phyloP scores from a whole-genome alignment of 2,797 vertebrate genomes.

The Syndactyla subalaris region DNA sequence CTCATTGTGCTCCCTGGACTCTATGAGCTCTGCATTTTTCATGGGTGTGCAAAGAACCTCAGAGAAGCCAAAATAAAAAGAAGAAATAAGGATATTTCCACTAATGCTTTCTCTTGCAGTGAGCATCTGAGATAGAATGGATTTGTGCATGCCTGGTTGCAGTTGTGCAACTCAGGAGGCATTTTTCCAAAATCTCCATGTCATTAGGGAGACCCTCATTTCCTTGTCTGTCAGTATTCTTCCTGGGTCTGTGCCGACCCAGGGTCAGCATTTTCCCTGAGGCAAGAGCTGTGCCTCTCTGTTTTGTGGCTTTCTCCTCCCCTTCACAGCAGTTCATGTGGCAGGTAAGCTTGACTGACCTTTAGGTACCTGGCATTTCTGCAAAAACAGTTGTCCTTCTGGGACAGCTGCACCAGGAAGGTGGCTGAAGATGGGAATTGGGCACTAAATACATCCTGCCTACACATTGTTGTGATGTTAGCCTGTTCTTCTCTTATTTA shows the following conservation, averaged over 20 bases:
- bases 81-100: neutral
- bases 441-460: neutral
- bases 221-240: neutral
- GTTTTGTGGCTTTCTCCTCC: neutral
- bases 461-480: neutral
- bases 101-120: neutral
- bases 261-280: neutral
- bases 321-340: rapidly evolving
- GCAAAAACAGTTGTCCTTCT: neutral
- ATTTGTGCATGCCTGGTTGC: neutral
- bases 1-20: neutral
- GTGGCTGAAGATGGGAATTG: neutral
- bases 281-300: neutral
- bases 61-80: neutral
- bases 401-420: neutral
- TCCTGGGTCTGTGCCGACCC: neutral
- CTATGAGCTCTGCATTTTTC: neutral
- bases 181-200: neutral
- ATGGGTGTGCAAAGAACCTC: neutral
- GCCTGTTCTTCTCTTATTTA: neutral
- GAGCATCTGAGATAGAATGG: neutral
- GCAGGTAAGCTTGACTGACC: neutral
- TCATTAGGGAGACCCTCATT: neutral
- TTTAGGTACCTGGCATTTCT: neutral
- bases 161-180: neutral